These are phyloP conservation scores for Herpailurus yagouaroundi DNA, from an alignment of 2,113 vertebrate species.

Conservation along the genomic window DNA sequence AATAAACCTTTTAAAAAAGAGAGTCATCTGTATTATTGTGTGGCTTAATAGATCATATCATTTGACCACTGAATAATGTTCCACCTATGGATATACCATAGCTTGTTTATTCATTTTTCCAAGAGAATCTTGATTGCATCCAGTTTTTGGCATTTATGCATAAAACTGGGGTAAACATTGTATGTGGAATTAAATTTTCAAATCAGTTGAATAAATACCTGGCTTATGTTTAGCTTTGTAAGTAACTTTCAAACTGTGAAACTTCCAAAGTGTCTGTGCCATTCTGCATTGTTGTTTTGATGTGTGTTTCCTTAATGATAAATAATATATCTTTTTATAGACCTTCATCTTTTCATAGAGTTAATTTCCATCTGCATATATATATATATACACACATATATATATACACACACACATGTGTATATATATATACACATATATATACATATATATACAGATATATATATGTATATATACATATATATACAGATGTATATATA, in stretches of 20 bases:
- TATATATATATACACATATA: too few species aligned
- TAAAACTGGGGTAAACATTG: not conserved
- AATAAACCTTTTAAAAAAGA: too few species aligned
- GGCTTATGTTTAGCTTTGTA: not conserved
- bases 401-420: rapidly evolving
- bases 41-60: not conserved
- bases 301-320: not conserved
- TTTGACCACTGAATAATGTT: not conserved
- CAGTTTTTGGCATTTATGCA: not conserved
- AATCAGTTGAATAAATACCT: not conserved
- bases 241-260: not conserved
- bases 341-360: too few species aligned
- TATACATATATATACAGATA: too few species aligned
- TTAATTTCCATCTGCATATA: not conserved
- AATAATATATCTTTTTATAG: not conserved
- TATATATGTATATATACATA: rapidly evolving
- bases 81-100: not conserved
- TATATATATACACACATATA: too few species aligned
- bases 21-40: not conserved
- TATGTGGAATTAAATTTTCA: not conserved
- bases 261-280: too few species aligned
- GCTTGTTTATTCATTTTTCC: not conserved
- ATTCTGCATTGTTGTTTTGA: not conserved
- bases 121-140: not conserved
- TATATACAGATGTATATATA: rapidly evolving